Conservation (phyloP, 2,888 invertebrate genomes). For the Operophtera brumata region DNA sequence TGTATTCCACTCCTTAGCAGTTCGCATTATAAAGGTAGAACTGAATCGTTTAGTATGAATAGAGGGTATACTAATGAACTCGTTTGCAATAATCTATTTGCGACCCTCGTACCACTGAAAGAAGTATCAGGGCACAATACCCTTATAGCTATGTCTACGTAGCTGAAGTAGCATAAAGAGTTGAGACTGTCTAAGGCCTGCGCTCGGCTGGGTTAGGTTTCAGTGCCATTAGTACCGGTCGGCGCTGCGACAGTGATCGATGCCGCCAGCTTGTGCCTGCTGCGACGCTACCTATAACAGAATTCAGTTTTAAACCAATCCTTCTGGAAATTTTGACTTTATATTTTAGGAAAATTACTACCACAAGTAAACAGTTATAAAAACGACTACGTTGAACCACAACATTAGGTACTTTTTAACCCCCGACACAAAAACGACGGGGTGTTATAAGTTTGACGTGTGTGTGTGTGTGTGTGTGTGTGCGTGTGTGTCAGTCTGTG, state of each 20-base stretch:
- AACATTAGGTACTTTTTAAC: too few relatives aligned
- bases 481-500: too few relatives aligned
- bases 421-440: too few relatives aligned
- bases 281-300: slow-evolving; percentile 43
- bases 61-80: too few relatives aligned
- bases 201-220: slow-evolving; percentile 44
- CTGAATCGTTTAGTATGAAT: too few relatives aligned
- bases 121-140: neutral
- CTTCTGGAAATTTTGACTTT: neutral
- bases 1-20: too few relatives aligned
- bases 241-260: slow-evolving; percentile 62
- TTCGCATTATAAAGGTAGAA: too few relatives aligned
- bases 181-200: slow-evolving; percentile 33
- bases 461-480: too few relatives aligned
- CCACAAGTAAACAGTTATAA: too few relatives aligned
- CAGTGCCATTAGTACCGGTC: slow-evolving; percentile 62
- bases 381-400: too few relatives aligned
- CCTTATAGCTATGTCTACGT: neutral
- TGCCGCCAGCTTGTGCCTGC: slow-evolving; percentile 45
- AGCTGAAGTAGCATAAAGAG: slow-evolving; percentile 23
- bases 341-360: neutral
- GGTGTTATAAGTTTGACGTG: too few relatives aligned
- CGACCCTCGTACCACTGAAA: neutral
- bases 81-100: too few relatives aligned
- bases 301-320: slow-evolving; percentile 16